These are phyloP conservation scores for Plusia festucae DNA, from an alignment of 2,888 invertebrate genomes.

Conservation along the genomic window DNA sequence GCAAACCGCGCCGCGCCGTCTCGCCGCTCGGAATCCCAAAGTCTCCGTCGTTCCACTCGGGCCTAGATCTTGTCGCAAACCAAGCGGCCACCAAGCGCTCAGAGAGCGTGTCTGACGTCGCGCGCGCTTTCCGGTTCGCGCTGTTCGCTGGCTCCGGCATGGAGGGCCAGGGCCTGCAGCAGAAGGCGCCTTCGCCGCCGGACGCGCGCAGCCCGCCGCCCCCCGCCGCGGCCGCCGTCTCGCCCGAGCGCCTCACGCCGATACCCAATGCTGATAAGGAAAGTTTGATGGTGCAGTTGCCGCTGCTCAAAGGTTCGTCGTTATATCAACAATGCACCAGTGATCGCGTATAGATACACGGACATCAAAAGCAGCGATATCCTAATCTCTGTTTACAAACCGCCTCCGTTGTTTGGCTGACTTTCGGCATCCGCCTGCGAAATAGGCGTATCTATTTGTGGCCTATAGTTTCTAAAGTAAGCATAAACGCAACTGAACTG, in stretches of 20 bases:
- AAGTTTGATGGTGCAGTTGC: slow-evolving; percentile 86
- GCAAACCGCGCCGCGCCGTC: slow-evolving; percentile 87
- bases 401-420: slow-evolving; percentile 59
- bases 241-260: slow-evolving; percentile 74
- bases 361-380: slow-evolving; percentile 32
- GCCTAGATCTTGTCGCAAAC: slow-evolving; percentile 93
- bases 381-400: slow-evolving; percentile 68
- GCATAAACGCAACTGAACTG: slow-evolving; percentile 35
- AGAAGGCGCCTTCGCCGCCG: slow-evolving; percentile 83
- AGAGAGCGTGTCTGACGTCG: slow-evolving; percentile 85
- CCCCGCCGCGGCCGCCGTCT: slow-evolving; percentile 70
- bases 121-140: slow-evolving; percentile 86
- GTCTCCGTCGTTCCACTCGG: slow-evolving; percentile 96
- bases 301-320: slow-evolving; percentile 87
- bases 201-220: slow-evolving; percentile 83
- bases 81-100: slow-evolving; percentile 85
- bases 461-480: slow-evolving; percentile 50
- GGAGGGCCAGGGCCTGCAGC: slow-evolving; percentile 80
- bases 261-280: slow-evolving; percentile 79
- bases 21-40: slow-evolving; percentile 94
- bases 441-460: slow-evolving; percentile 68
- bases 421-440: slow-evolving; percentile 62
- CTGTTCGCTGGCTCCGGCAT: slow-evolving; percentile 78
- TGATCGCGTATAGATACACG: slow-evolving; percentile 37
- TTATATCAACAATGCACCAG: slow-evolving; percentile 38